A percentile compares a stretch with the other conserved stretches of the same genome.
Evolutionary conservation across 2,113 vertebrate genomes (phyloP).

Genomic region (Egretta garzetta): DNA sequence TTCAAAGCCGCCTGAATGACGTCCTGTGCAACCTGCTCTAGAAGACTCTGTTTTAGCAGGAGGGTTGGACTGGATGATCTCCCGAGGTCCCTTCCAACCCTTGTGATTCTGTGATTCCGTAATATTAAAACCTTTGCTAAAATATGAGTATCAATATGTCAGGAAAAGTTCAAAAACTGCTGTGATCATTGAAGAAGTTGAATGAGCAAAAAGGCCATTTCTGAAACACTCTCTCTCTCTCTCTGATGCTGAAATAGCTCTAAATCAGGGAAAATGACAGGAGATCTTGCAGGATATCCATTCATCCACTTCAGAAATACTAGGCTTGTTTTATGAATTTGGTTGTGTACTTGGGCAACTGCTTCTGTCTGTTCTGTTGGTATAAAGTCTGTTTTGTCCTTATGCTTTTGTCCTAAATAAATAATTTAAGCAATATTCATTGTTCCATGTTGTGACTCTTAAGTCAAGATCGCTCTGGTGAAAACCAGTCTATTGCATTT

Average conservation of each 20-base stretch:
- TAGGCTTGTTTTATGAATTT: neutral
- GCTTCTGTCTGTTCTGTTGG: neutral
- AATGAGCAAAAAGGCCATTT: neutral
- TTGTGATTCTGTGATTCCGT: no score
- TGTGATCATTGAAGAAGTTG: neutral
- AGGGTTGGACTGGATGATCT: no score
- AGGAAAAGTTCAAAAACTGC: neutral
- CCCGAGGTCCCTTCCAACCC: no score
- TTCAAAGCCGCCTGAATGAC: no score
- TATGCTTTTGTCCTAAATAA: neutral
- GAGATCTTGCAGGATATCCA: neutral
- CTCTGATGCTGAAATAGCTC: neutral
- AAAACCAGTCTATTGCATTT: neutral
- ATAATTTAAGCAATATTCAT: neutral
- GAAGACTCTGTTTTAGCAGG: no score
- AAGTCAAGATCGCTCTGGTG: neutral
- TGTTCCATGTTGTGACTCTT: neutral
- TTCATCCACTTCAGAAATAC: neutral
- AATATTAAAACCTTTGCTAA: neutral
- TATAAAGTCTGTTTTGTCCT: neutral
- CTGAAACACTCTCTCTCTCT: neutral
- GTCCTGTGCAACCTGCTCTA: no score
- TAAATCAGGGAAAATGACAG: neutral
- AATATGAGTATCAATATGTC: accelerated
- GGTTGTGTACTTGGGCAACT: neutral